phyloP scores from a whole-genome alignment of 2,113 vertebrate genomes.

The Sialia sialis region DNA sequence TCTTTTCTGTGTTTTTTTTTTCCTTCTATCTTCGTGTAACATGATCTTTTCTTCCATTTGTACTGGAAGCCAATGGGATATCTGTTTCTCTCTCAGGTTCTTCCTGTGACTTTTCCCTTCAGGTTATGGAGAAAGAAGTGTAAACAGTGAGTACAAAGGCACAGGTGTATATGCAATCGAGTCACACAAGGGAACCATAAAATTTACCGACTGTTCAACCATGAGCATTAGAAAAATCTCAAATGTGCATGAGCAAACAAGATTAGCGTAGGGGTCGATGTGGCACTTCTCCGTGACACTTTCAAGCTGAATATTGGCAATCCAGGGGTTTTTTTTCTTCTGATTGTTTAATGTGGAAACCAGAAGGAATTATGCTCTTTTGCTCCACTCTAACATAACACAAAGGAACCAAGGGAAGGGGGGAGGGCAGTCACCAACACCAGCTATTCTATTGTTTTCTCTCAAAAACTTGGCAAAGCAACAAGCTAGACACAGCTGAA shows the following conservation, averaged over 20 bases:
- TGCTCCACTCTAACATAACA: neutral
- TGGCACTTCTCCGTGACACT: neutral
- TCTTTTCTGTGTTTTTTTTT: neutral
- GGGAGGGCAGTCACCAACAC: neutral
- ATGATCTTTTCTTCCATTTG: neutral
- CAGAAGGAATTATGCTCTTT: slow-evolving; percentile 7
- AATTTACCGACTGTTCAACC: neutral
- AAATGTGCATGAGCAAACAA: neutral
- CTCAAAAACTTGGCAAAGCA: slow-evolving; percentile 50
- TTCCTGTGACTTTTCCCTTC: neutral
- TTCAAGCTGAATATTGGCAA: neutral
- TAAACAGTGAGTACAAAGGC: neutral
- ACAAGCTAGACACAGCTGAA: slow-evolving; percentile 27
- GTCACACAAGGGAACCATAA: neutral
- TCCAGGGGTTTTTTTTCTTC: neutral
- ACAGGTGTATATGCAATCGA: neutral
- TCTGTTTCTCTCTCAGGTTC: neutral
- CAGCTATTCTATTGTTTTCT: slow-evolving; percentile 21
- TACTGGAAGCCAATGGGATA: neutral
- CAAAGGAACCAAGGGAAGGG: neutral
- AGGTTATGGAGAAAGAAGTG: neutral
- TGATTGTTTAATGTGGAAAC: neutral
- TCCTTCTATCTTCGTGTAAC: neutral
- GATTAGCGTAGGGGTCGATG: neutral
- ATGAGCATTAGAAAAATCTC: neutral